Conservation (phyloP, 2,888 invertebrate genomes). For the Idaea straminata region DNA sequence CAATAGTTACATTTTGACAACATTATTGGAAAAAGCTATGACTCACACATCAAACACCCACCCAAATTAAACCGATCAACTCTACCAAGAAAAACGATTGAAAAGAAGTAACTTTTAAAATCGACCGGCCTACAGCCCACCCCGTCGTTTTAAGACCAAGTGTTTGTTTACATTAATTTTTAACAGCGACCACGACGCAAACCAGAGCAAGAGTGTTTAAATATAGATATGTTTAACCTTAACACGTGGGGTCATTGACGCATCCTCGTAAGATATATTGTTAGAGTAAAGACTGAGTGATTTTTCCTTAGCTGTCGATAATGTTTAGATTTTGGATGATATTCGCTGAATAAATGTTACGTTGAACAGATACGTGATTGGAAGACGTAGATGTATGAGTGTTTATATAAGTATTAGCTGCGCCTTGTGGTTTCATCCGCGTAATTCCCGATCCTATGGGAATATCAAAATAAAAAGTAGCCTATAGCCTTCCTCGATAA, state of each 20-base stretch:
- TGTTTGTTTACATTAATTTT: constrained; percentile 77
- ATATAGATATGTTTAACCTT: constrained; percentile 68
- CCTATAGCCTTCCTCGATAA: no score
- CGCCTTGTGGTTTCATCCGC: no score
- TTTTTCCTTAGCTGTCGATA: constrained; percentile 28
- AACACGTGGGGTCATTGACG: constrained; percentile 74
- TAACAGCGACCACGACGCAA: constrained; percentile 77
- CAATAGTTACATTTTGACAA: neutral
- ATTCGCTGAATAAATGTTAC: constrained; percentile 1
- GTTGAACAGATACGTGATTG: neutral
- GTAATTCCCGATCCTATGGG: no score
- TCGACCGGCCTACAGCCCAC: constrained; percentile 40
- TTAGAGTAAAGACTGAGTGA: constrained; percentile 25
- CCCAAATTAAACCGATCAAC: neutral
- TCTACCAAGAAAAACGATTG: neutral
- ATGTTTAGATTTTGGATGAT: constrained; percentile 17
- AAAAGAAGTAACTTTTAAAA: neutral
- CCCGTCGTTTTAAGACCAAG: constrained; percentile 63
- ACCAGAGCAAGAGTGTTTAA: constrained; percentile 73
- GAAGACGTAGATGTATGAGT: neutral
- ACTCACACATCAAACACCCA: neutral
- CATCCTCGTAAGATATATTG: constrained; percentile 17
- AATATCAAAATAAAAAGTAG: no score
- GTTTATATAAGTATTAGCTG: no score
- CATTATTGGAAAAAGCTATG: neutral